Conservation (phyloP, 2,888 invertebrate species). For the Brenthis hecate region DNA sequence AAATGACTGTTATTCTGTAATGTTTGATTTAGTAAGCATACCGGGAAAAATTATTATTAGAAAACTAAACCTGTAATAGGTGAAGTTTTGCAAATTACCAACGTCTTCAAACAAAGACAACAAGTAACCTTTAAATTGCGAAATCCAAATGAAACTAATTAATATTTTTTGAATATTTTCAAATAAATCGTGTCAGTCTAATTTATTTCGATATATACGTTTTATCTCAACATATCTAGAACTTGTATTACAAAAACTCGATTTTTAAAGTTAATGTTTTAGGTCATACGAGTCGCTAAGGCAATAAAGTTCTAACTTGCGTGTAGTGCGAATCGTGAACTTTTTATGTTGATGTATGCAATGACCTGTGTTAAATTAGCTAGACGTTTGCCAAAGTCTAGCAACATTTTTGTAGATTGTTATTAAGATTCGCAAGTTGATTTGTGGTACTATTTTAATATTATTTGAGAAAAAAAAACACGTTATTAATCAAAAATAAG, state of each 20-base stretch:
- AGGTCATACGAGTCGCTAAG: neutral
- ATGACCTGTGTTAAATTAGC: constrained; percentile 29
- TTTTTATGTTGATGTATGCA: constrained; percentile 32
- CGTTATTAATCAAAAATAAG: too few relatives aligned
- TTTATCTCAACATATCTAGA: neutral
- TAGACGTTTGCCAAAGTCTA: constrained; percentile 17
- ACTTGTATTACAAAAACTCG: neutral
- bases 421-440: neutral
- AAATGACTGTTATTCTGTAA: too few relatives aligned
- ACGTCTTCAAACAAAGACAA: too few relatives aligned
- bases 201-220: neutral
- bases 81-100: too few relatives aligned
- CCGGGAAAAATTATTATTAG: too few relatives aligned
- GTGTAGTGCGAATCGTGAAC: constrained; percentile 25
- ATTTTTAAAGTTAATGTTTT: neutral
- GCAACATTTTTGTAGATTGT: neutral
- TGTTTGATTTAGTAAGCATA: too few relatives aligned
- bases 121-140: too few relatives aligned
- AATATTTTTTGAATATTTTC: neutral
- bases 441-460: neutral
- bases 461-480: too few relatives aligned
- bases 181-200: neutral
- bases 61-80: too few relatives aligned
- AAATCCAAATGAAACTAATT: neutral
- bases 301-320: constrained; percentile 9